These are phyloP conservation scores for Acleris literana DNA, from an alignment of 2,888 invertebrate genomes.

Conservation along the genomic window DNA sequence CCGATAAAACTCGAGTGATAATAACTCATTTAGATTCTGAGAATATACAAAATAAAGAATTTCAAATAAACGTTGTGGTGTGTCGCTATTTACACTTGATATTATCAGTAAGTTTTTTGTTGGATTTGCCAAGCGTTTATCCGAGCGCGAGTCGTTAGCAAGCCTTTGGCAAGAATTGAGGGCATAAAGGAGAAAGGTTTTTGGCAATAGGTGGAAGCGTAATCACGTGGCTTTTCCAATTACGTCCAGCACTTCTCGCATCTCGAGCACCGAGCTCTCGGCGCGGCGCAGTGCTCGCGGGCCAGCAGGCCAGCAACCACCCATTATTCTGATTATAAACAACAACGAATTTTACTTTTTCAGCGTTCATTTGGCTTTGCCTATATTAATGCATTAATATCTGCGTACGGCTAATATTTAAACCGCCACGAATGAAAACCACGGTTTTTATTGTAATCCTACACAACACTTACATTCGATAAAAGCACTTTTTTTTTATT, in stretches of 20 bases:
- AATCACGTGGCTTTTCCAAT: constrained; percentile 38
- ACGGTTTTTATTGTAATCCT: too few relatives aligned
- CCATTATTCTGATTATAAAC: too few relatives aligned
- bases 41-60: background rate
- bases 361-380: too few relatives aligned
- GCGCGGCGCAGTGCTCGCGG: background rate
- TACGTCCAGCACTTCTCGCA: constrained; percentile 35
- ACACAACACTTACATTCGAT: too few relatives aligned
- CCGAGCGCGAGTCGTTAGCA: constrained; percentile 1
- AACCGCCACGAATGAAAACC: too few relatives aligned
- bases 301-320: too few relatives aligned
- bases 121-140: background rate
- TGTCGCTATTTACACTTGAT: too few relatives aligned
- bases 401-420: too few relatives aligned
- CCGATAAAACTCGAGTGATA: background rate
- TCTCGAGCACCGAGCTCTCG: constrained; percentile 27
- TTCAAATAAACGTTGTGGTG: too few relatives aligned
- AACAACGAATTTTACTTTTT: too few relatives aligned
- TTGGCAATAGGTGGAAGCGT: constrained; percentile 32
- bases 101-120: background rate
- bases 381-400: too few relatives aligned
- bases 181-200: constrained; percentile 31
- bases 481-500: too few relatives aligned
- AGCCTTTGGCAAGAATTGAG: constrained; percentile 18
- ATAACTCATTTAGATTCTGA: background rate